These are phyloP conservation scores for Polyommatus icarus DNA, from an alignment of 2,888 invertebrate species.

Conservation along the genomic window DNA sequence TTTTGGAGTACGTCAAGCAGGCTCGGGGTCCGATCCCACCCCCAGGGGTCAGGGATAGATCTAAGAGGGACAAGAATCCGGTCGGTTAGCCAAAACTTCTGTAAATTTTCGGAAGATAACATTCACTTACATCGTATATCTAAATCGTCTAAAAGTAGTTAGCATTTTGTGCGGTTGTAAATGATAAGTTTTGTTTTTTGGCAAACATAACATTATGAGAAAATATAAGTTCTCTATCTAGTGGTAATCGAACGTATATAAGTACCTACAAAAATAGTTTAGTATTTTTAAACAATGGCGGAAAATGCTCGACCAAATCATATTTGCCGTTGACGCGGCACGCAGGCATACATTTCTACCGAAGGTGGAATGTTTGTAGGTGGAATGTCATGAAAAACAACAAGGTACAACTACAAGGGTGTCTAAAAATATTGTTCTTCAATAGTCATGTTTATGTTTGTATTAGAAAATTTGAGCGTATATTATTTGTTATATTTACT, in stretches of 20 bases:
- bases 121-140: slow-evolving; percentile 38
- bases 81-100: slow-evolving; percentile 45
- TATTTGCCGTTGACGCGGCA: slow-evolving; percentile 46
- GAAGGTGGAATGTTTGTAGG: slow-evolving; percentile 50
- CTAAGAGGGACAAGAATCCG: slow-evolving; percentile 44
- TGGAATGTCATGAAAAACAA: slow-evolving; percentile 57
- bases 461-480: slow-evolving; percentile 59
- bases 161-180: slow-evolving; percentile 64
- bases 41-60: neutral
- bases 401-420: slow-evolving; percentile 64
- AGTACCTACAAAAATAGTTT: slow-evolving; percentile 79
- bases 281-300: slow-evolving; percentile 66
- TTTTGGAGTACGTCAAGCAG: slow-evolving; percentile 32
- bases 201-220: slow-evolving; percentile 73
- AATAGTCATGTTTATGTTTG: slow-evolving; percentile 64
- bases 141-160: slow-evolving; percentile 45
- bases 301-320: slow-evolving; percentile 56
- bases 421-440: slow-evolving; percentile 75
- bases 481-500: slow-evolving; percentile 52
- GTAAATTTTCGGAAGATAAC: slow-evolving; percentile 41
- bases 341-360: slow-evolving; percentile 53
- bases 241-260: slow-evolving; percentile 75
- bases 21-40: slow-evolving; percentile 1
- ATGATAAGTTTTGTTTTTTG: slow-evolving; percentile 54
- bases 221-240: slow-evolving; percentile 75